Evolutionary conservation across 2,797 vertebrate species (phyloP).

Genomic region (Enteromius treurensis): DNA sequence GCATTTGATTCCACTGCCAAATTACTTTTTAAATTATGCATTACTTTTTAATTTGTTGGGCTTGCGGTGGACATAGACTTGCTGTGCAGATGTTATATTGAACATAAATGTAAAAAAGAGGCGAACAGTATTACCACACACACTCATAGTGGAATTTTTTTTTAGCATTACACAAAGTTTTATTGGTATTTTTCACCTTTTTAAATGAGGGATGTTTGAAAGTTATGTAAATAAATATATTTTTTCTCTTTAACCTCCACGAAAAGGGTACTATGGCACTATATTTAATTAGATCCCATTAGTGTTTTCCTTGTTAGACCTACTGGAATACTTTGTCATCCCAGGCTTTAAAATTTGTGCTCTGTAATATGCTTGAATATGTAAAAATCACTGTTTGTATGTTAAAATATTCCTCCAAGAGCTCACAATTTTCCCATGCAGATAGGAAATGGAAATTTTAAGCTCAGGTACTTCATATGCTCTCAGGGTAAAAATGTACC

Average conservation of each 20-base stretch:
- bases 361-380: conserved; percentile 24
- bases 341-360: neutral
- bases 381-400: neutral
- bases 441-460: conserved; percentile 1
- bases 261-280: neutral
- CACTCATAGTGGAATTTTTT: neutral
- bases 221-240: neutral
- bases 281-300: conserved; percentile 20
- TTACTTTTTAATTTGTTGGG: conserved; percentile 78
- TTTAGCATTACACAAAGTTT: neutral
- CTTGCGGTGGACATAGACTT: conserved; percentile 64
- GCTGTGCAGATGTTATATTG: conserved; percentile 64
- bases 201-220: neutral
- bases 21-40: conserved; percentile 80
- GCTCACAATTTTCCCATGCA: conserved; percentile 13
- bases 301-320: conserved; percentile 1
- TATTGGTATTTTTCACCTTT: neutral
- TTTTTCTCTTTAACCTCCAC: neutral
- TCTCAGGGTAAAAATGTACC: conserved; percentile 27
- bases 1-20: conserved; percentile 70
- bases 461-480: neutral
- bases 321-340: neutral
- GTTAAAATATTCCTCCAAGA: conserved; percentile 11
- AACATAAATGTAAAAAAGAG: conserved; percentile 59
- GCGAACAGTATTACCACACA: neutral